phyloP scores from a whole-genome alignment of 2,888 invertebrate species.

The Apodemia hepburni region DNA sequence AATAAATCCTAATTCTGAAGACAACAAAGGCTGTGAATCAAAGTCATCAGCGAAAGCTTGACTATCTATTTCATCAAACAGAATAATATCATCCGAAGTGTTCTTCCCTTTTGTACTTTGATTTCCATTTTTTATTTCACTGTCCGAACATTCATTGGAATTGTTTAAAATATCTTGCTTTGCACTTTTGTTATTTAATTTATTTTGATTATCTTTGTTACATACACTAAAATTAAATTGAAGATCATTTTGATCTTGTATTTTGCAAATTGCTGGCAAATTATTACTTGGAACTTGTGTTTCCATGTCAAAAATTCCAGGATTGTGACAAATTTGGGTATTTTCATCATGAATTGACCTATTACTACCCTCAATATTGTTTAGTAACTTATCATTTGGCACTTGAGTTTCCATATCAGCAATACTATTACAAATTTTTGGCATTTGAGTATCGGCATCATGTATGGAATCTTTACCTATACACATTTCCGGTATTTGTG shows the following conservation, averaged over 20 bases:
- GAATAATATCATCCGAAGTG: slow-evolving; percentile 52
- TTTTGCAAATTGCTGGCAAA: slow-evolving; percentile 47
- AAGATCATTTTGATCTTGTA: slow-evolving; percentile 48
- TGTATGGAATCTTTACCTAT: slow-evolving; percentile 45
- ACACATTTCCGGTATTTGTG: slow-evolving; percentile 28
- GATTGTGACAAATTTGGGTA: slow-evolving; percentile 37
- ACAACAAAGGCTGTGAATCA: slow-evolving; percentile 55
- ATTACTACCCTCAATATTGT: slow-evolving; percentile 16
- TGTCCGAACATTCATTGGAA: slow-evolving; percentile 19
- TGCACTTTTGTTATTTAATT: slow-evolving; percentile 35
- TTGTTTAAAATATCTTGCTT: slow-evolving; percentile 9
- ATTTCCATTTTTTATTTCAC: slow-evolving; percentile 25
- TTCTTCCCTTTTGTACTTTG: slow-evolving; percentile 33
- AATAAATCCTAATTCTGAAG: slow-evolving; percentile 35
- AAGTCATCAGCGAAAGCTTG: slow-evolving; percentile 43
- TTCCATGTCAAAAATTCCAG: slow-evolving; percentile 31
- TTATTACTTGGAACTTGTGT: slow-evolving; percentile 38
- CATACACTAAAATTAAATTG: slow-evolving; percentile 46
- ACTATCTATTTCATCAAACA: slow-evolving; percentile 55
- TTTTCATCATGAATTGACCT: slow-evolving; percentile 50
- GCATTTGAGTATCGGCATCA: slow-evolving; percentile 33
- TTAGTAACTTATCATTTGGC: slow-evolving; percentile 20
- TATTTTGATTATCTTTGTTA: slow-evolving; percentile 47
- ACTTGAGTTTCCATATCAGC: slow-evolving; percentile 32
- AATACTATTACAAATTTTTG: slow-evolving; percentile 12